A percentile compares a stretch with the other conserved stretches of the same genome.
Conservation (phyloP, 2,797 vertebrate species). For the Selene dorsalis region DNA sequence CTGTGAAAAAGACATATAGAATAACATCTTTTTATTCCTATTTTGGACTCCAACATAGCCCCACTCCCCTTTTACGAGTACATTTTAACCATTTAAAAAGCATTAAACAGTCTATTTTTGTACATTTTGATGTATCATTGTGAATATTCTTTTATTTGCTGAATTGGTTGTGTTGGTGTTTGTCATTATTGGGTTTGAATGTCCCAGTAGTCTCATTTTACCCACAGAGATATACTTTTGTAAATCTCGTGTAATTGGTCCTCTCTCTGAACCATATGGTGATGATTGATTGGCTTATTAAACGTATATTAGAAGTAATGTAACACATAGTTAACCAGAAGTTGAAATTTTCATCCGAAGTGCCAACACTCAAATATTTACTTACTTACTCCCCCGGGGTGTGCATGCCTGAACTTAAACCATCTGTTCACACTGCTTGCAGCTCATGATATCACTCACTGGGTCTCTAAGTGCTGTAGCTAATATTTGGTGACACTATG, state of each 20-base stretch:
- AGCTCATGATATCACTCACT: slow-evolving; percentile 34
- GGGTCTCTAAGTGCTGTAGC: slow-evolving; percentile 5
- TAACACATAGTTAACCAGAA: slow-evolving; percentile 5
- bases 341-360: slow-evolving; percentile 27
- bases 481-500: slow-evolving; percentile 29
- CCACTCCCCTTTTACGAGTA: neutral
- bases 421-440: slow-evolving; percentile 51
- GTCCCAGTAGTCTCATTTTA: neutral
- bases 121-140: too few relatives aligned
- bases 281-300: slow-evolving; percentile 25
- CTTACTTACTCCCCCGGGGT: slow-evolving; percentile 24
- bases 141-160: neutral
- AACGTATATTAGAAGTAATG: slow-evolving; percentile 10
- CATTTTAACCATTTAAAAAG: neutral
- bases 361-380: slow-evolving; percentile 48
- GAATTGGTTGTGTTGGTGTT: neutral
- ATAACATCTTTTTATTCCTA: neutral
- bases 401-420: slow-evolving; percentile 41
- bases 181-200: neutral
- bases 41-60: neutral
- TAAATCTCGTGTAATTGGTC: slow-evolving; percentile 17
- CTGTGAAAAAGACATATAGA: neutral
- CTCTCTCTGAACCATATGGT: slow-evolving; percentile 5
- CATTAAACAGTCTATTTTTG: neutral
- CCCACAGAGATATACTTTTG: neutral